Conservation (phyloP, 2,797 vertebrate species). For the Falco cherrug region DNA sequence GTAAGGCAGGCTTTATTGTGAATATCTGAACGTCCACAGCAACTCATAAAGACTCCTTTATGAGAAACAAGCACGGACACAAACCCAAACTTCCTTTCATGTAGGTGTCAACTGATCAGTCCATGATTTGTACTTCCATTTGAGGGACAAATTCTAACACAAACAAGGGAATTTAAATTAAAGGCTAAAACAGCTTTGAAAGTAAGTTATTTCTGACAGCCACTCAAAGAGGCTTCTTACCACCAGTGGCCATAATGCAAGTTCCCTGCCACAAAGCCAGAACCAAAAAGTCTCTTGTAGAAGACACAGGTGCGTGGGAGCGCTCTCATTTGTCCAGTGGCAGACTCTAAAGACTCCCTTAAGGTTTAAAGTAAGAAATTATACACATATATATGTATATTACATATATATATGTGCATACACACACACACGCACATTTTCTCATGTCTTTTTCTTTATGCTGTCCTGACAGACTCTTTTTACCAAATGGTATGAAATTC, state of each 20-base stretch:
- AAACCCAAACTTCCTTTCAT: not conserved
- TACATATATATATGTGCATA: too few species aligned
- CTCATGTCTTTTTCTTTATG: not conserved
- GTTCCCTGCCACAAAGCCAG: not conserved
- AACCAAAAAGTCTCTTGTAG: not conserved
- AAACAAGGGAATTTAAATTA: not conserved
- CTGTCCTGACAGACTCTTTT: not conserved
- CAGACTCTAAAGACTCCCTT: not conserved
- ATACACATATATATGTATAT: not conserved
- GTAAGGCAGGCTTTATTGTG: not conserved
- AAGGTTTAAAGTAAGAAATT: not conserved
- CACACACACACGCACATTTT: not conserved
- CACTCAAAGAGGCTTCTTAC: not conserved
- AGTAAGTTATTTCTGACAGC: not conserved
- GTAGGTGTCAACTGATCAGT: not conserved
- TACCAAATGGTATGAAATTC: not conserved
- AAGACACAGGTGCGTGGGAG: rapidly evolving
- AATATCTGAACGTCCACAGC: not conserved
- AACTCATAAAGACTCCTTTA: not conserved
- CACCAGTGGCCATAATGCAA: not conserved
- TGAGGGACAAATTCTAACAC: not conserved
- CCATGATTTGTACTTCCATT: not conserved
- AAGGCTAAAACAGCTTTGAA: not conserved
- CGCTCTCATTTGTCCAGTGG: not conserved
- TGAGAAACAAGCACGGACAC: not conserved